These are phyloP conservation scores for Diorhabda sublineata DNA, from an alignment of 1,140 invertebrate genomes.

Conservation along the genomic window DNA sequence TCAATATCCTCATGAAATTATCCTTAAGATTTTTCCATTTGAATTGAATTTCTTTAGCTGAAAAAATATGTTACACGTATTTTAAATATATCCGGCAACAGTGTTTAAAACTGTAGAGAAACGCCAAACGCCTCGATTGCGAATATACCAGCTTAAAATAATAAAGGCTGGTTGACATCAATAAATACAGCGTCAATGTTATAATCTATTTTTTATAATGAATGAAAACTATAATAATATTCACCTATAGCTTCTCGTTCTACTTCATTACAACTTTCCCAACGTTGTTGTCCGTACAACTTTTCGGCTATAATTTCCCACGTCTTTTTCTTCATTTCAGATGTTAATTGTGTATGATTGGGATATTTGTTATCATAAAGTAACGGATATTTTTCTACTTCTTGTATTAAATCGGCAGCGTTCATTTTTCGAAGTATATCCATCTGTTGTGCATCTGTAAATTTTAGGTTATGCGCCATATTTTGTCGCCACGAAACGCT, in stretches of 20 bases:
- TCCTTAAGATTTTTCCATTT: slow-evolving; percentile 37
- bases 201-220: no score
- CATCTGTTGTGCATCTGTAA: not conserved
- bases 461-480: not conserved
- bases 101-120: no score
- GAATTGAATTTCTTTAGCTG: slow-evolving; percentile 33
- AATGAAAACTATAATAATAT: not conserved
- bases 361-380: slow-evolving; percentile 27
- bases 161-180: no score
- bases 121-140: no score
- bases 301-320: slow-evolving; percentile 33
- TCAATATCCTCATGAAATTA: slow-evolving; percentile 25
- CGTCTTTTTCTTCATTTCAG: slow-evolving; percentile 21
- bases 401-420: slow-evolving; percentile 26
- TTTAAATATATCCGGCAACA: no score
- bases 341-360: not conserved
- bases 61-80: slow-evolving; percentile 10
- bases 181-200: no score
- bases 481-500: slow-evolving; percentile 4
- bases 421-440: slow-evolving; percentile 20
- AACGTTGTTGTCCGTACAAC: slow-evolving; percentile 25
- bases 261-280: slow-evolving; percentile 14
- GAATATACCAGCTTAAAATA: no score
- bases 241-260: slow-evolving; percentile 33
- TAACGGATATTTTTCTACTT: slow-evolving; percentile 33